A percentile compares a stretch with the other conserved stretches of the same genome.
These are phyloP conservation scores for Daktulosphaira vitifoliae DNA, from an alignment of 1,140 invertebrate genomes.

Conservation along the genomic window DNA sequence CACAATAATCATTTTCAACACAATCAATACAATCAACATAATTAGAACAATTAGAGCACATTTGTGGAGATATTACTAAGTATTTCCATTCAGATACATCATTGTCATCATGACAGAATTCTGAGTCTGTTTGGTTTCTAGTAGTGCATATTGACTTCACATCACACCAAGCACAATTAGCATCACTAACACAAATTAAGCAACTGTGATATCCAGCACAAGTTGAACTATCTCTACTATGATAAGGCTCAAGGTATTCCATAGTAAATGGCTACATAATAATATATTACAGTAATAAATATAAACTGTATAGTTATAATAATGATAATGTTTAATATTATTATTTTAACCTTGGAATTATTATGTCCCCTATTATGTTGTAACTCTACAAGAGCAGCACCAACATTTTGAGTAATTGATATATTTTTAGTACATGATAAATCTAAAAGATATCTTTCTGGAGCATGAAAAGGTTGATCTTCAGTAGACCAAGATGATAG, in stretches of 20 bases:
- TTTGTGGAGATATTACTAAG: slow-evolving; percentile 64
- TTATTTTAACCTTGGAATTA: slow-evolving; percentile 25
- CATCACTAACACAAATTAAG: slow-evolving; percentile 76
- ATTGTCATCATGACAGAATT: slow-evolving; percentile 47
- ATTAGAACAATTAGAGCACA: slow-evolving; percentile 79
- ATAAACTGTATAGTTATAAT: slow-evolving; percentile 36
- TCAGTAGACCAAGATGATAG: slow-evolving; percentile 27
- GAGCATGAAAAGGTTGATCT: slow-evolving; percentile 27
- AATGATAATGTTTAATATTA: neutral
- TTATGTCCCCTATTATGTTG: slow-evolving; percentile 23
- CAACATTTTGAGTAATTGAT: slow-evolving; percentile 1
- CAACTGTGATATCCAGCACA: slow-evolving; percentile 75
- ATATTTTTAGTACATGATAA: slow-evolving; percentile 23
- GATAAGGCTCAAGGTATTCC: slow-evolving; percentile 80
- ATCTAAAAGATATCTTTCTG: slow-evolving; percentile 27
- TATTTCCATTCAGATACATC: slow-evolving; percentile 58
- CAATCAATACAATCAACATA: slow-evolving; percentile 77
- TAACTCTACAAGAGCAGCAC: slow-evolving; percentile 15
- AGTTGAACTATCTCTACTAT: slow-evolving; percentile 54
- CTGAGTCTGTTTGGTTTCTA: slow-evolving; percentile 54
- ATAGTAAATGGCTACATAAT: slow-evolving; percentile 62
- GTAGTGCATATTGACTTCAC: slow-evolving; percentile 55
- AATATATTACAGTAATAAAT: slow-evolving; percentile 29
- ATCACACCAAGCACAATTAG: slow-evolving; percentile 83
- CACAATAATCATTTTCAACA: slow-evolving; percentile 60